Evolutionary conservation across 2,888 invertebrate species (phyloP), one percentile per base, ranked within the genome.

Genomic region (Cryptus viduatorius): DNA sequence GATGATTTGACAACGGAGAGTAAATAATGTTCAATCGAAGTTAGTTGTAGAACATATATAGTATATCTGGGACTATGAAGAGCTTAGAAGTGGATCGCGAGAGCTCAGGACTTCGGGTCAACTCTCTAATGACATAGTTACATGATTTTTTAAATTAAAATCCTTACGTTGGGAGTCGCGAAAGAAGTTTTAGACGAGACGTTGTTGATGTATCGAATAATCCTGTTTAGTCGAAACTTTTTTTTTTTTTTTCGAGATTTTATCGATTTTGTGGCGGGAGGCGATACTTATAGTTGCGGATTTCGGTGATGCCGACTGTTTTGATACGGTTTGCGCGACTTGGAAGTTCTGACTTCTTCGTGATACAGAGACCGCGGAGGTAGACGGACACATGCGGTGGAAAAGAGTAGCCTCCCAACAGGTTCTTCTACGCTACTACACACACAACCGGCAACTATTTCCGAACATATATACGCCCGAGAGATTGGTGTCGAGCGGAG

Each of bases 351-450:
- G 59, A 59, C 14, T n/a, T 53, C 29, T 42, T 29, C 31, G 4
- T 31, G 42, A 37, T 16, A 50, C 65, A 19, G 29, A 44, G 24
- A 46, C 31, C 65, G 19, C 65, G 4, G 42, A n/a, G 65, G 29
- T 5, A 19, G 65, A 76, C 19, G 24, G 42, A 53, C 50, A 61
- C 29, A 7, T 10, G 50, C 16, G 19, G 8, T 16, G 19, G 50
- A 19, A 76, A 65, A 76, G 76, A 68, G 50, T 44, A 67, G 7
- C 16, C 53, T 71, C 10, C 69, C 78, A 79, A 79, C 78, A 71
- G 78, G 78, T 79, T 79, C 71, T 71, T 79, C 78, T 71, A 71
- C 16, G 64, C 64, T 50, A 53, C 69, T 56, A 19, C 61, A 68
- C 24, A 29, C 59, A 31, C 31, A 29, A 3, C 12, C 50, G 16